phyloP scores from a whole-genome alignment of 2,888 invertebrate species.

The Pyralis farinalis region DNA sequence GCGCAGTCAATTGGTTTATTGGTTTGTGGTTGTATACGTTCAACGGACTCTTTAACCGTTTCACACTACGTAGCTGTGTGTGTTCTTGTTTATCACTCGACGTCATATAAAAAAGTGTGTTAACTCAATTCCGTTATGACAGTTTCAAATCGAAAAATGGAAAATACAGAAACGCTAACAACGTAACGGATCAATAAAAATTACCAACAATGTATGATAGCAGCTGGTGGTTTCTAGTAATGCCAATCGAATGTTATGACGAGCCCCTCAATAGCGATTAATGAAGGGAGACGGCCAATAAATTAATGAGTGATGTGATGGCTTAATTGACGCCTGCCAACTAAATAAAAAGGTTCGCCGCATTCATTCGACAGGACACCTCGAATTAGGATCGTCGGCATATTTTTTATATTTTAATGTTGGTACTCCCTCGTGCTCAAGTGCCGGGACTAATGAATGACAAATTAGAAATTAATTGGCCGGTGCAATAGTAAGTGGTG shows the following conservation, averaged over 20 bases:
- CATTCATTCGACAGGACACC: background rate
- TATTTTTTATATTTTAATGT: conserved; percentile 12
- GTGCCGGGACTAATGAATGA: conserved; percentile 34
- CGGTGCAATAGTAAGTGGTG: conserved; percentile 2
- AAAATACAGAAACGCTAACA: too few species aligned
- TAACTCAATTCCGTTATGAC: too few species aligned
- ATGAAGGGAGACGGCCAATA: conserved; percentile 27
- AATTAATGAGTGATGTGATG: conserved; percentile 68
- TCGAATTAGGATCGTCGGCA: background rate
- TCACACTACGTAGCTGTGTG: too few species aligned
- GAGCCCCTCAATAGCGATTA: conserved; percentile 1
- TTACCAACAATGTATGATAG: background rate
- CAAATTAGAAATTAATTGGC: conserved; percentile 14
- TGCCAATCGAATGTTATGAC: background rate
- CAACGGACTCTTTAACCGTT: too few species aligned
- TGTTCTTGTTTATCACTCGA: too few species aligned
- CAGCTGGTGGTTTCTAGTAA: background rate
- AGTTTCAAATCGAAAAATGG: too few species aligned
- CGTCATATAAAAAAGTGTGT: too few species aligned
- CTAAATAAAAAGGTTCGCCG: too few species aligned
- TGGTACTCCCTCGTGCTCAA: conserved; percentile 23
- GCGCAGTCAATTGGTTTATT: too few species aligned
- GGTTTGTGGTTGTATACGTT: too few species aligned
- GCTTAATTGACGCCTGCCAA: conserved; percentile 41
- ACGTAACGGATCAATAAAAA: too few species aligned